Percentiles rank a stretch among this genome's conserved stretches.
phyloP scores from a whole-genome alignment of 1,140 invertebrate genomes.

The Camponotus vicinus region DNA sequence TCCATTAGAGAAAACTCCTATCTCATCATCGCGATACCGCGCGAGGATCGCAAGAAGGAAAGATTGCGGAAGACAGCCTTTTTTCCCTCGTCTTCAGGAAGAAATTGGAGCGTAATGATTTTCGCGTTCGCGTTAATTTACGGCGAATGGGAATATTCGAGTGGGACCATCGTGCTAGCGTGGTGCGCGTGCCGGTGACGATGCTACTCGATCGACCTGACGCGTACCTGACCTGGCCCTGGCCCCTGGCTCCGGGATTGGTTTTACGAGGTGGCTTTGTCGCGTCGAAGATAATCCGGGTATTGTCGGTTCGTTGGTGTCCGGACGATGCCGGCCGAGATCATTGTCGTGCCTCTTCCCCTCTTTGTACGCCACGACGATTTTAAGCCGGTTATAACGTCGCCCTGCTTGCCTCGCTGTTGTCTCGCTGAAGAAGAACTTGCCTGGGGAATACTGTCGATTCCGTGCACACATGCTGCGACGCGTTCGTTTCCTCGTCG shows the following conservation, averaged over 20 bases:
- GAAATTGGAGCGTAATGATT: background rate
- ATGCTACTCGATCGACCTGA: constrained; percentile 38
- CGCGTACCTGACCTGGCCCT: constrained; percentile 47
- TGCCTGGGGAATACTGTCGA: constrained; percentile 51
- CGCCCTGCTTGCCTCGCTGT: constrained; percentile 6
- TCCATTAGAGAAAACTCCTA: background rate
- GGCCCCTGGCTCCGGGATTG: constrained; percentile 23
- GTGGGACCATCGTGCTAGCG: constrained; percentile 17
- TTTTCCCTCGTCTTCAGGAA: background rate
- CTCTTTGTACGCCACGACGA: constrained; percentile 63
- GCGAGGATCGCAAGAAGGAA: background rate
- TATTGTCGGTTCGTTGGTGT: constrained; percentile 69
- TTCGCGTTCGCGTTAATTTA: constrained; percentile 1
- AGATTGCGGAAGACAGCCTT: background rate
- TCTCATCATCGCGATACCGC: background rate
- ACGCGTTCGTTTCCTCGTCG: background rate
- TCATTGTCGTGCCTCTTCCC: constrained; percentile 66
- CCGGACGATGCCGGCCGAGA: constrained; percentile 54
- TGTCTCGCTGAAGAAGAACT: constrained; percentile 47
- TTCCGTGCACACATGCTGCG: constrained; percentile 17
- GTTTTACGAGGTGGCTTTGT: constrained; percentile 72
- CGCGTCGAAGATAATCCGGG: constrained; percentile 71
- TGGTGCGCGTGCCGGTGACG: constrained; percentile 25
- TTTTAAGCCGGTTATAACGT: constrained; percentile 70
- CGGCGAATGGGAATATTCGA: background rate